Evolutionary conservation across 2,888 invertebrate species (phyloP), one percentile per base, ranked within the genome.

Genomic region (Halocaridina rubra): DNA sequence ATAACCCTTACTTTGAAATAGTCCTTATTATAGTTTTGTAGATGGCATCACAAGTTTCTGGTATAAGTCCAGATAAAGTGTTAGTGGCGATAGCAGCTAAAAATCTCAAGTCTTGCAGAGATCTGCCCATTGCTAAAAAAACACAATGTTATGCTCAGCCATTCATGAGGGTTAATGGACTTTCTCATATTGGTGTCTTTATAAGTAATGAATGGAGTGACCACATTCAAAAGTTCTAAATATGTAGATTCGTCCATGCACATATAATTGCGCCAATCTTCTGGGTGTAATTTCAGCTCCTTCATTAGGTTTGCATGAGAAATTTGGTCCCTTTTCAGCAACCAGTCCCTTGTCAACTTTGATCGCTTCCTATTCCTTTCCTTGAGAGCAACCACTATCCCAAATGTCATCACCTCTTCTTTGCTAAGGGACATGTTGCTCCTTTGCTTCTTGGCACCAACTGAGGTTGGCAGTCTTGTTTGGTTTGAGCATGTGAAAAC

Each of bases 91-190:
- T 74, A 5, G 24, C 46, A 74, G 22, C 74, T 46, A 53, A 74
- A 74, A 46, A 46, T 2, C 27, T 61, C 53, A n/a, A n/a, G n/a
- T n/a, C n/a, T n/a, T n/a, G n/a, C n/a, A n/a, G n/a, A n/a, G n/a
- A n/a, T n/a, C n/a, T 29, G 13, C 80, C 80, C 30, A 53, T 80
- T 39, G 27, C 71, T 71, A 57, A 80, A 53, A 19, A 71, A 80
- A 30, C 80, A 13, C 46, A 80, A 30, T 80, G 80, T 80, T 53
- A 71, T 71, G 13, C 16, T 71, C 53, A 71, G 72, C 13, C 80
- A 29, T 30, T 80, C 80, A 71, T 80, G 80, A 71, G 80, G 80
- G n/a, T n/a, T 80, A 32, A 80, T 80, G n/a, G 27, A 71, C 22
- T 24, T 67, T 69, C 39, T 59, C n/a, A 27, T 76, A 69, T 71